Evolutionary conservation across 2,797 vertebrate species (phyloP).

Genomic region (Euphonia xanthogaster): DNA sequence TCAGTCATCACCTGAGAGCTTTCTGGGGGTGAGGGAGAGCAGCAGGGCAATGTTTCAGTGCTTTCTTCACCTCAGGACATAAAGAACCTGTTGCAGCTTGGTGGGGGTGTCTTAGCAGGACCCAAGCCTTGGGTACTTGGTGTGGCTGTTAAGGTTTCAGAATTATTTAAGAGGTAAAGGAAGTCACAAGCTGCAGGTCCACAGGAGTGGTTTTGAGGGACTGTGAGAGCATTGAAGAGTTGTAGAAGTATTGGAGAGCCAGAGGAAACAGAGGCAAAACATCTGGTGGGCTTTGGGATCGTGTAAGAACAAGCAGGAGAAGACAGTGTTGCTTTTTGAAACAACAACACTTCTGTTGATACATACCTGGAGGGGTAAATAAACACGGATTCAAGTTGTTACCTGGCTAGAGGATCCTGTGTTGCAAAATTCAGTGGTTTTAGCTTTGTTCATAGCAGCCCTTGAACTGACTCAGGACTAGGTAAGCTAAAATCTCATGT

Average conservation of each 20-base stretch:
- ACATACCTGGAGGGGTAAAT: background rate
- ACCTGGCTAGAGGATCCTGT: background rate
- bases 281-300: background rate
- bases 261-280: background rate
- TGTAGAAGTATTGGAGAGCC: background rate
- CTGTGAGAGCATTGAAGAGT: background rate
- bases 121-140: too few relatives aligned
- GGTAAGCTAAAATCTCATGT: background rate
- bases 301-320: background rate
- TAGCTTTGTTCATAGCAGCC: background rate
- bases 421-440: background rate
- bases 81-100: fast-evolving
- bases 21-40: background rate
- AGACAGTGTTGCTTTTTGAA: background rate
- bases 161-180: too few relatives aligned
- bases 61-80: background rate
- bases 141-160: background rate
- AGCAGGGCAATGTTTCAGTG: background rate
- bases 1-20: background rate
- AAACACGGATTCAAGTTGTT: background rate
- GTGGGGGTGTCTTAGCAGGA: background rate
- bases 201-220: background rate
- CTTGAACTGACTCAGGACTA: background rate
- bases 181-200: background rate
- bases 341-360: background rate